phyloP scores from a whole-genome alignment of 2,888 invertebrate species.

The Pyralis farinalis region DNA sequence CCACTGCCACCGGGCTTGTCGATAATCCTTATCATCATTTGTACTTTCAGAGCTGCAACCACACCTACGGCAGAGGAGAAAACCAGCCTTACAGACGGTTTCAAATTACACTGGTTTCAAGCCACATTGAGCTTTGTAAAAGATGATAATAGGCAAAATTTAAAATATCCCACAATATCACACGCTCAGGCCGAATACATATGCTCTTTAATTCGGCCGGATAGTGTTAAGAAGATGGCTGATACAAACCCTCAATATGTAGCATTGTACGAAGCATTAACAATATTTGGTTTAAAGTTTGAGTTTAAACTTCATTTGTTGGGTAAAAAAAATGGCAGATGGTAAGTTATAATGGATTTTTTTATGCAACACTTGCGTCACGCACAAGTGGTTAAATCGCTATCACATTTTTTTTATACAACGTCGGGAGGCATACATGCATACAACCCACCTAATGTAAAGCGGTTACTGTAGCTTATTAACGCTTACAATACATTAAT shows the following conservation, averaged over 20 bases:
- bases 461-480: too few species aligned
- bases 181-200: slow-evolving; percentile 28
- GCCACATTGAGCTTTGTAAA: slow-evolving; percentile 39
- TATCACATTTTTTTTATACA: too few species aligned
- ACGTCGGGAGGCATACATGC: too few species aligned
- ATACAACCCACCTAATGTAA: too few species aligned
- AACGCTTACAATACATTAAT: too few species aligned
- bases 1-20: too few species aligned
- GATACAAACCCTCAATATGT: slow-evolving; percentile 20
- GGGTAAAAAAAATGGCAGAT: not conserved
- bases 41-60: too few species aligned
- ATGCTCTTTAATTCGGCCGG: slow-evolving; percentile 21
- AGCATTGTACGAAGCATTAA: slow-evolving; percentile 34
- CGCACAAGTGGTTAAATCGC: too few species aligned
- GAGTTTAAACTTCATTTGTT: slow-evolving; percentile 12
- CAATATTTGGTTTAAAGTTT: slow-evolving; percentile 20
- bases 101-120: slow-evolving; percentile 33
- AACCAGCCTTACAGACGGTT: too few species aligned
- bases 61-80: too few species aligned
- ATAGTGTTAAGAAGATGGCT: slow-evolving; percentile 9
- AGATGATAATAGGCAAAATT: slow-evolving; percentile 19
- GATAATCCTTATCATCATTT: too few species aligned
- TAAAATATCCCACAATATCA: slow-evolving; percentile 36
- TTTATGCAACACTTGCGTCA: too few species aligned
- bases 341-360: not conserved